Conservation (phyloP, 2,888 invertebrate species). For the Polydrusus cervinus region DNA sequence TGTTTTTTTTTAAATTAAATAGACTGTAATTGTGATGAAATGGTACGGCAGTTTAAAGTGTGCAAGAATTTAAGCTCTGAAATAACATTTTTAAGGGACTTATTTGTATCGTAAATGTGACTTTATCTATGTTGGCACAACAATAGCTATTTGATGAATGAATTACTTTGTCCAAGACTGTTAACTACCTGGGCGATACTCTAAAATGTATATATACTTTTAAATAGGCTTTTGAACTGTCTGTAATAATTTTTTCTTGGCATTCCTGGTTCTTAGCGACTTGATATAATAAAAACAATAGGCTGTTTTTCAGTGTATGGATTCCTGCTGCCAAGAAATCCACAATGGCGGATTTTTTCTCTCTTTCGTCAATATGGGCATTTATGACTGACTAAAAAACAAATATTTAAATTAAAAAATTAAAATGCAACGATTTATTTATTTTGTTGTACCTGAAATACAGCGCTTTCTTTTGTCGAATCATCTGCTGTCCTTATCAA, state of each 20-base stretch:
- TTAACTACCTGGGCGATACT: no score
- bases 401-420: not conserved
- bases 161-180: no score
- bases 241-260: constrained; percentile 78
- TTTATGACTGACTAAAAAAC: constrained; percentile 78
- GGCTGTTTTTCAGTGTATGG: constrained; percentile 89
- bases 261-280: constrained; percentile 80
- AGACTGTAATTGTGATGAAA: no score
- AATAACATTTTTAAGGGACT: no score
- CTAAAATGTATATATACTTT: constrained; percentile 64
- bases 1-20: no score
- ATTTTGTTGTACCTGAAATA: constrained; percentile 72
- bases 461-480: constrained; percentile 76
- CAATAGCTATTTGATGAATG: no score
- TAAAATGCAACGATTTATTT: not conserved
- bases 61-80: no score
- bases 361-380: constrained; percentile 82
- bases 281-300: constrained; percentile 85
- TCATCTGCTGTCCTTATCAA: constrained; percentile 80
- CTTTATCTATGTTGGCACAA: no score
- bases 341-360: constrained; percentile 89
- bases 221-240: constrained; percentile 76
- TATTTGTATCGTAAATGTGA: no score
- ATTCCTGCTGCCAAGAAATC: constrained; percentile 92
- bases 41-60: no score